phyloP scores from a whole-genome alignment of 2,797 vertebrate species.

The Oceanodroma leucorhoa region DNA sequence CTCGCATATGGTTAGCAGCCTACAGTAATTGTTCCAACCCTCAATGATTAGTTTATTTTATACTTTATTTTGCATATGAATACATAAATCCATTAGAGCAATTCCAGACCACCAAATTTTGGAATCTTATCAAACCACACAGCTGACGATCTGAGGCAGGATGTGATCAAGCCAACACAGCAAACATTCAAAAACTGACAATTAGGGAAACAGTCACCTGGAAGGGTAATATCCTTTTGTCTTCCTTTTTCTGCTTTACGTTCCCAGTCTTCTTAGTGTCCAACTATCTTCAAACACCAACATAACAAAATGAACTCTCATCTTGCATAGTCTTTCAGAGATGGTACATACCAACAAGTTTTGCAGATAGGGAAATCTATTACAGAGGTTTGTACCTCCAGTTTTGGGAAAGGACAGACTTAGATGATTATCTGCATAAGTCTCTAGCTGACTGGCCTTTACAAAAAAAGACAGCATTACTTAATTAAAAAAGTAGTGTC shows the following conservation, averaged over 20 bases:
- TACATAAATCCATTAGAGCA: neutral
- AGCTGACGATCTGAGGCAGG: neutral
- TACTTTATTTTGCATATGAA: neutral
- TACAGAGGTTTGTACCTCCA: neutral
- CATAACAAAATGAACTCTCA: neutral
- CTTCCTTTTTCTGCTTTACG: neutral
- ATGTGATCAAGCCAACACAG: neutral
- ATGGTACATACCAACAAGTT: neutral
- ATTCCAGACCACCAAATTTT: neutral
- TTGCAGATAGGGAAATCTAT: neutral
- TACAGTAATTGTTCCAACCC: slow-evolving; percentile 6
- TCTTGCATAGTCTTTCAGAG: neutral
- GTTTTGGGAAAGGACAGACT: neutral
- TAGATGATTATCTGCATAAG: neutral
- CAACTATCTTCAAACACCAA: neutral
- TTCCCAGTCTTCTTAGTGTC: neutral
- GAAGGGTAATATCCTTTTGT: neutral
- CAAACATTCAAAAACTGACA: neutral
- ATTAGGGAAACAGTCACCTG: neutral
- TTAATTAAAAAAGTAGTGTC: neutral
- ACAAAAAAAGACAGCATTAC: neutral
- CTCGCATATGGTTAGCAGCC: slow-evolving; percentile 43
- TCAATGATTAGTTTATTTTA: neutral
- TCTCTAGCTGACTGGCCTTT: neutral
- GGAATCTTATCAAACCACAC: neutral